A percentile compares a stretch with the other conserved stretches of the same genome.
These are phyloP conservation scores for Pandion haliaetus DNA, from an alignment of 2,113 vertebrate species.

Conservation along the genomic window DNA sequence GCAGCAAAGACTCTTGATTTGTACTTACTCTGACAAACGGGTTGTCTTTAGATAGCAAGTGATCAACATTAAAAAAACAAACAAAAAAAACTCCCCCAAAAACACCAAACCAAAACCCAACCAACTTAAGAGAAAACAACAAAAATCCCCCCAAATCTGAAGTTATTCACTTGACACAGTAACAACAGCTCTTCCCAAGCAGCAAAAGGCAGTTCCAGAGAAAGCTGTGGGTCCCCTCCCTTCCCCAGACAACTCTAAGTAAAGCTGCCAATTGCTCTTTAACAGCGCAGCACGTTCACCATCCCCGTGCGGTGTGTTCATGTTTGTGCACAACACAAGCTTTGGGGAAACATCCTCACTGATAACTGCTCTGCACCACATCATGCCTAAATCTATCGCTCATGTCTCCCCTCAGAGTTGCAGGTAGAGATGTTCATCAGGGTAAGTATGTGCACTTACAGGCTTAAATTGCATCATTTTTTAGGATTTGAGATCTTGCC, in stretches of 20 bases:
- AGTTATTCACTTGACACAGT: not conserved
- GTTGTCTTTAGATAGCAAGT: not conserved
- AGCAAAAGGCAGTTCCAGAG: not conserved
- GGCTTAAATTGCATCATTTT: not conserved
- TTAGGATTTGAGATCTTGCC: not conserved
- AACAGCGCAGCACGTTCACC: accelerated
- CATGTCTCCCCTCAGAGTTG: not conserved
- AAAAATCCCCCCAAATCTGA: not conserved
- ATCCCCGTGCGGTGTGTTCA: accelerated
- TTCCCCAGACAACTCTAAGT: not conserved
- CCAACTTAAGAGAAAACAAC: not conserved
- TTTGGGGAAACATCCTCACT: not conserved
- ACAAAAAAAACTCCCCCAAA: not conserved
- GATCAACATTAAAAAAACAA: not conserved
- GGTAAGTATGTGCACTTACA: not conserved
- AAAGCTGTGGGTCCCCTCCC: not conserved
- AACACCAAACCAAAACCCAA: not conserved
- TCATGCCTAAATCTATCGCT: not conserved
- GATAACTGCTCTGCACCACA: not conserved
- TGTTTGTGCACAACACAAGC: not conserved
- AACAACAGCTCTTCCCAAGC: not conserved
- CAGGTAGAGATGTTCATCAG: not conserved
- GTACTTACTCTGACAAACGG: not conserved
- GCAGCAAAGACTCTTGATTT: not conserved
- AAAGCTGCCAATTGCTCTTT: not conserved